phyloP scores from a whole-genome alignment of 2,888 invertebrate species.

The Drosophila antonietae region DNA sequence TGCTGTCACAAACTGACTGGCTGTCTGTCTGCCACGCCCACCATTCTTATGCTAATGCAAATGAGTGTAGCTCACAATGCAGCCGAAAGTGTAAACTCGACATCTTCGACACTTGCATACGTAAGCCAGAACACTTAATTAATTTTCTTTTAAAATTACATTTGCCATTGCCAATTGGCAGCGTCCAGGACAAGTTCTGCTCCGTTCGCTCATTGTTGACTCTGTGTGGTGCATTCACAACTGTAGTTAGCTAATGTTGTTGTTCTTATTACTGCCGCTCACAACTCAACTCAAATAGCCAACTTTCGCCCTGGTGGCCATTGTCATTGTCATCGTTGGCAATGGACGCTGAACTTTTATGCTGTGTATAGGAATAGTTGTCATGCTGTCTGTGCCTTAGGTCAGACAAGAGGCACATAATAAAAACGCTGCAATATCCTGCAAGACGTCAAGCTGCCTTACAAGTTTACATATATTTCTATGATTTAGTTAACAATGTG shows the following conservation, averaged over 20 bases:
- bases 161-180: slow-evolving; percentile 54
- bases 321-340: slow-evolving; percentile 36
- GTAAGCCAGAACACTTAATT: slow-evolving; percentile 61
- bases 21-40: slow-evolving; percentile 11
- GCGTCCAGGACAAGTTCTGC: slow-evolving; percentile 44
- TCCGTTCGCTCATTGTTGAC: slow-evolving; percentile 69
- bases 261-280: slow-evolving; percentile 11
- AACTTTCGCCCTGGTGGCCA: slow-evolving; percentile 31
- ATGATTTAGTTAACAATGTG: slow-evolving; percentile 62
- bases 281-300: slow-evolving; percentile 32
- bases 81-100: slow-evolving; percentile 50
- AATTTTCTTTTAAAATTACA: slow-evolving; percentile 74
- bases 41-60: slow-evolving; percentile 72
- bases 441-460: neutral
- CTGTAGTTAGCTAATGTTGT: slow-evolving; percentile 24
- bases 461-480: slow-evolving; percentile 38
- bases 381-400: slow-evolving; percentile 51
- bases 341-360: slow-evolving; percentile 46
- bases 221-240: slow-evolving; percentile 56
- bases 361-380: slow-evolving; percentile 59
- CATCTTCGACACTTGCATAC: slow-evolving; percentile 15
- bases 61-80: slow-evolving; percentile 35
- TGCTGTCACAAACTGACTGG: neutral
- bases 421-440: neutral
- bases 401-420: slow-evolving; percentile 37